Evolutionary conservation across 35 echinoderm and acorn worm species (phyloP).

Genomic region (Strongylocentrotus purpuratus): DNA sequence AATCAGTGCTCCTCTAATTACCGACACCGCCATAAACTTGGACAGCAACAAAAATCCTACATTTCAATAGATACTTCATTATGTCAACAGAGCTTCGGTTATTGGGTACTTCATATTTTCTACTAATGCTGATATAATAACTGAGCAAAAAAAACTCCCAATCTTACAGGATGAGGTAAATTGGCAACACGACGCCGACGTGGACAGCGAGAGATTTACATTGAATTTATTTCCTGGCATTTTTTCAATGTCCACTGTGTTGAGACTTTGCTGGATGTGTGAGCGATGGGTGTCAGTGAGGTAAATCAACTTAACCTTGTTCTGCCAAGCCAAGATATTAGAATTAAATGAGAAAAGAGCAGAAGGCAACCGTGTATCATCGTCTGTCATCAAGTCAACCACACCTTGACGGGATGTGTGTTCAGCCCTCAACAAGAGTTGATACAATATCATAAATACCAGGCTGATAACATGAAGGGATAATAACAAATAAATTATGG

Average conservation of each 20-base stretch:
- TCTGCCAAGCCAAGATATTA: slow-evolving; percentile 21
- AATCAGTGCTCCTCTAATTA: too few relatives aligned
- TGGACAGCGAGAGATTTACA: slow-evolving; percentile 45
- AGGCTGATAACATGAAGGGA: not conserved
- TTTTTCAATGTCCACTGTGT: slow-evolving; percentile 17
- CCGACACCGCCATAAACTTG: not conserved
- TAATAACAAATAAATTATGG: not conserved
- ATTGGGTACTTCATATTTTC: not conserved
- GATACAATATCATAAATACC: slow-evolving; percentile 1
- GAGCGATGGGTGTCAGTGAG: not conserved
- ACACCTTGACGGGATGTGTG: not conserved
- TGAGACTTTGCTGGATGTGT: not conserved
- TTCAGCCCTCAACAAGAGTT: not conserved
- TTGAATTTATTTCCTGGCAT: slow-evolving; percentile 48
- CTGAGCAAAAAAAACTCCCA: not conserved
- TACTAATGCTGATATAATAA: slow-evolving; percentile 31
- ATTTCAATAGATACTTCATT: not conserved
- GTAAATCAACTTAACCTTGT: slow-evolving; percentile 51
- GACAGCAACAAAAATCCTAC: not conserved
- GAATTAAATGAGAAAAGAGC: slow-evolving; percentile 9
- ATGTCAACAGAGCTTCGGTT: not conserved
- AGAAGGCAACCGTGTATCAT: not conserved
- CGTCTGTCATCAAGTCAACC: not conserved
- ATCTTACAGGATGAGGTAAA: slow-evolving; percentile 29
- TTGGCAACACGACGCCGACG: slow-evolving; percentile 6